Evolutionary conservation across 1,140 invertebrate species (phyloP).

Genomic region (Drosophila varians): DNA sequence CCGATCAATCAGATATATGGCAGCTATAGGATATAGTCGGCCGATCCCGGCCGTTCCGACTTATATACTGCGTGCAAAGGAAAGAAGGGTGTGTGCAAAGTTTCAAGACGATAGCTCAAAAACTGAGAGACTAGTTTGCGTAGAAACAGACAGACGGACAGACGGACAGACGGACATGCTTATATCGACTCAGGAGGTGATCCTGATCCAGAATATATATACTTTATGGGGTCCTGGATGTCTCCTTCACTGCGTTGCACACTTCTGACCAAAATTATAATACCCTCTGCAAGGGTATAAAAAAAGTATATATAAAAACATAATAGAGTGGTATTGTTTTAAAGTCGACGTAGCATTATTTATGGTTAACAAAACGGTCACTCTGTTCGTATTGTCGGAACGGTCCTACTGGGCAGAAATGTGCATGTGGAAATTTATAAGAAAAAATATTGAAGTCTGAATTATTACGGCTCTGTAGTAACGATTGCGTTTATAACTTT

Average conservation of each 20-base stretch:
- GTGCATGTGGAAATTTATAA: conserved; percentile 43
- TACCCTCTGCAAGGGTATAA: no score
- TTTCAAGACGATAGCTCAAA: no score
- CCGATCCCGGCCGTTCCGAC: no score
- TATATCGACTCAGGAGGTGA: no score
- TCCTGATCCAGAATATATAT: not conserved
- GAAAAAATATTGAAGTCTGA: conserved; percentile 5
- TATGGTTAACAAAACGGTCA: not conserved
- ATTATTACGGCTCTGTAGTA: conserved; percentile 36
- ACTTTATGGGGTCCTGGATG: no score
- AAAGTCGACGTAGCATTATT: not conserved
- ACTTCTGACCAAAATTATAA: no score
- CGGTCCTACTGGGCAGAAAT: conserved; percentile 27
- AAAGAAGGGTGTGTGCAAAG: no score
- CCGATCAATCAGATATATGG: no score
- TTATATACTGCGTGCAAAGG: no score
- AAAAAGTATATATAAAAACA: conserved; percentile 10
- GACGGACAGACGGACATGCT: not conserved
- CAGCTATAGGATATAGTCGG: no score
- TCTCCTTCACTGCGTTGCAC: no score
- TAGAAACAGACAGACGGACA: not conserved
- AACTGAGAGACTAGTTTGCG: no score
- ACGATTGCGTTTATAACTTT: conserved; percentile 16
- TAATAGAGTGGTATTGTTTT: not conserved
- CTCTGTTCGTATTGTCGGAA: not conserved